Base-by-base conservation (phyloP, 2,888 invertebrate genomes). In the Sisyra terminalis region DNA sequence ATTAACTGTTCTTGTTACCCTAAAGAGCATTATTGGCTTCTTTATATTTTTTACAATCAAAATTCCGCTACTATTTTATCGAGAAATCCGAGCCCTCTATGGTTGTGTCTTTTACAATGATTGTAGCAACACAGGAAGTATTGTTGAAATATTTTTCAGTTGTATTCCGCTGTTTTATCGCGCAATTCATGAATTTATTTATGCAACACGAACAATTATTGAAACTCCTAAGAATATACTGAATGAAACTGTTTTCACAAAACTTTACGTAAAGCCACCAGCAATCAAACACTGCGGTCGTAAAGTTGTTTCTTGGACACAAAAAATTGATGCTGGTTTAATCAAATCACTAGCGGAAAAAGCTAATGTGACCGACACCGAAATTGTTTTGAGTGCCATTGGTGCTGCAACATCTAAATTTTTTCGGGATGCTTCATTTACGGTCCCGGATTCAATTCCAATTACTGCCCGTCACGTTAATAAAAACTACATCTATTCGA, bases 251-350 rank as follows among this genome's bases (percentile, higher is more conserved):
- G 64, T 78, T 1, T 59, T 70, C 15, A 66, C 67, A 14, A 65
- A 70, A 46, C 67, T 69, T 35, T 70, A 71, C 2, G 64, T 64
- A 37, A 64, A 57, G 4, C 52, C 67, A 15, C 77, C 78, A 53
- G 75, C 73, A 1, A 70, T 75, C 10, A 76, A 77, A 0, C 63
- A 78, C 16, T 78, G 78, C 53, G 81, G 81, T 2, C 64, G 81
- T 47, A 81, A 82, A 64, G 75, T 78, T 2, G 72, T 77, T 2
- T 71, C 77, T 1, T 82, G 82, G 81, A 80, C 80, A 0, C 70
- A 74, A 0, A 70, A 75, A 0, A 69, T 81, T 0, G 63, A 73
- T 6, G 59, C 70, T 5, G 69, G 69, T 1, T 58, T 66, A 10
- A 60, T 82, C 6, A 68, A 68, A 40, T 65, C 69, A 29, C 71